Base-by-base conservation (phyloP, 2,888 invertebrate genomes). In the Phorcus lineatus region DNA sequence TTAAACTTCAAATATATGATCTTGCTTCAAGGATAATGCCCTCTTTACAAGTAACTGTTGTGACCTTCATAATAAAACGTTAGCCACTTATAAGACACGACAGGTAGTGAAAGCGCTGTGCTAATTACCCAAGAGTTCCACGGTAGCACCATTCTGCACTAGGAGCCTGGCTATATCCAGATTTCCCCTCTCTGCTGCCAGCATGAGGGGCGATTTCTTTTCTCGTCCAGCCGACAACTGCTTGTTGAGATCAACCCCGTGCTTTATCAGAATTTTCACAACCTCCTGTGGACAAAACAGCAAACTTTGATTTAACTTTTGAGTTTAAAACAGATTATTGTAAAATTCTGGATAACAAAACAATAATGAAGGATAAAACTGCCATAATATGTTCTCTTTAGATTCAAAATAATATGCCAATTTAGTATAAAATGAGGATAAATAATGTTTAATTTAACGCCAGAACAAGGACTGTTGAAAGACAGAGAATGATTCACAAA, bases 161-260 rank as follows among this genome's bases (percentile, higher is more conserved):
- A 94, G 89, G 52, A 91, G 85, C 79, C 93, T 90, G 19, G 93
- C 93, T 19, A 94, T 89, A 36, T 92, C 92, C 47, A 94, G 88
- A 82, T 93, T 90, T 0, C 94, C 94, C 70, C 88, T 85, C 79
- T 91, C 90, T 17, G 93, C 90, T 2, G 94, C 94, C 52, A 94
- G 84, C 94, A 94, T 94, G 22, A 94, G 86, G 0, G 94, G 93
- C 3, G 94, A 93, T 74, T 93, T 70, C 84, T 93, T 93, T 84
- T 93, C 92, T 80, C 91, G 91, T 24, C 90, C 88, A 11, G 94
- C 92, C 62, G 91, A 91, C 40, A 93, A 87, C 16, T 89, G 88
- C 84, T 92, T 92, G 82, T 93, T 93, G 0, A 93, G 88, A 87
- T 93, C 91, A 0, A 90, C 92, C 54, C 92, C 92, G 84, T 93